A percentile compares a stretch with the other conserved stretches of the same genome.
Evolutionary conservation across 1,140 invertebrate species (phyloP).

Genomic region (Radopholus similis): DNA sequence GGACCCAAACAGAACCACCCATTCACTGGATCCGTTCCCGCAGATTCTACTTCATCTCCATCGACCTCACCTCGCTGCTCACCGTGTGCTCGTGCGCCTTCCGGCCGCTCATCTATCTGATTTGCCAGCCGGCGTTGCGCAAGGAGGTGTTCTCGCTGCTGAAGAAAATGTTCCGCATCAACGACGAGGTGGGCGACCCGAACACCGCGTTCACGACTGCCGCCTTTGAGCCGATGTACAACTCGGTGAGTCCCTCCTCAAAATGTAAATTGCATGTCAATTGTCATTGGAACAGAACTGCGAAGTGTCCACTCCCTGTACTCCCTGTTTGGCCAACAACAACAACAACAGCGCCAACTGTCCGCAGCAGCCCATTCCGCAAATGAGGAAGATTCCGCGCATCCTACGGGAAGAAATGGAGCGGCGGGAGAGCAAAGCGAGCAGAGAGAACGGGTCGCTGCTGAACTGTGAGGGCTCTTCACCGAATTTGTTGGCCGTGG

Average conservation of each 20-base stretch:
- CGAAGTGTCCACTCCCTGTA: no score
- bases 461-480: no score
- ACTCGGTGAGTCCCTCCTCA: neutral
- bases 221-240: conserved; percentile 16
- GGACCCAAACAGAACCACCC: no score
- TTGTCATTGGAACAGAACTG: neutral
- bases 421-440: no score
- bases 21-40: neutral
- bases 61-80: conserved; percentile 50
- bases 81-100: conserved; percentile 52
- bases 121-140: conserved; percentile 41
- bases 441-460: no score
- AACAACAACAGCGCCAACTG: no score
- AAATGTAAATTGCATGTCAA: neutral
- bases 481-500: no score
- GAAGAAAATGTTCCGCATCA: conserved; percentile 19
- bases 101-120: conserved; percentile 49
- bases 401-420: no score
- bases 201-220: conserved; percentile 1
- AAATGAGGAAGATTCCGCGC: no score
- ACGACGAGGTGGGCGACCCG: conserved; percentile 3
- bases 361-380: no score
- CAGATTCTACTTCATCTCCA: conserved; percentile 43
- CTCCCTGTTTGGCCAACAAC: no score
- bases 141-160: conserved; percentile 37